A percentile compares a stretch with the other conserved stretches of the same genome.
These are phyloP conservation scores for Linnaemya tessellans DNA, from an alignment of 2,888 invertebrate genomes.

Conservation along the genomic window DNA sequence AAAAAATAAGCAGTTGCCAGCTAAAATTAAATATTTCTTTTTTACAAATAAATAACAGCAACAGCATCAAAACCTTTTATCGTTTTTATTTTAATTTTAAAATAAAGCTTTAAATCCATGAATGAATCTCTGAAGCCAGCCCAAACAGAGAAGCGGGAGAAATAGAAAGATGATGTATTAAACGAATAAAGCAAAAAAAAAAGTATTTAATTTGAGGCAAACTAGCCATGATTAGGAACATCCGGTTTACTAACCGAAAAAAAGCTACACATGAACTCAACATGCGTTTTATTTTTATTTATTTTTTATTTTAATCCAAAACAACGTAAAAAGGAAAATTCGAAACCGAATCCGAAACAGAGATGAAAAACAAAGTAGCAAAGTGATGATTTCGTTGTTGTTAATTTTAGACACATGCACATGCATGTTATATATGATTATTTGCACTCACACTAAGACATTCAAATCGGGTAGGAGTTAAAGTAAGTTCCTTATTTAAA, in stretches of 20 bases:
- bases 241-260: conserved; percentile 83
- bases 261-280: conserved; percentile 71
- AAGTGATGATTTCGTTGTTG: conserved; percentile 29
- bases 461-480: neutral
- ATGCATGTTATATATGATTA: conserved; percentile 49
- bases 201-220: conserved; percentile 83
- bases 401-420: conserved; percentile 5
- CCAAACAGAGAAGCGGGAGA: conserved; percentile 30
- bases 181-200: conserved; percentile 40
- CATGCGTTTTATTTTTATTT: conserved; percentile 58
- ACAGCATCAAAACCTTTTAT: conserved; percentile 34
- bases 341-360: conserved; percentile 48
- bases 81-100: conserved; percentile 44
- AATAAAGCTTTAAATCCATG: conserved; percentile 53
- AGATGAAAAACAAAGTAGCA: conserved; percentile 45
- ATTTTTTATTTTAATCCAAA: conserved; percentile 32
- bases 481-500: conserved; percentile 11
- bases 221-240: conserved; percentile 83
- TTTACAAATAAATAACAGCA: conserved; percentile 16
- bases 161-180: conserved; percentile 57
- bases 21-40: conserved; percentile 24
- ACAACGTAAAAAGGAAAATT: conserved; percentile 55
- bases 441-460: conserved; percentile 32
- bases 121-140: conserved; percentile 48
- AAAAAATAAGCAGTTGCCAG: conserved; percentile 1